A percentile compares a stretch with the other conserved stretches of the same genome.
Conservation (phyloP, 2,113 vertebrate species). For the Nycticryphes semicollaris region DNA sequence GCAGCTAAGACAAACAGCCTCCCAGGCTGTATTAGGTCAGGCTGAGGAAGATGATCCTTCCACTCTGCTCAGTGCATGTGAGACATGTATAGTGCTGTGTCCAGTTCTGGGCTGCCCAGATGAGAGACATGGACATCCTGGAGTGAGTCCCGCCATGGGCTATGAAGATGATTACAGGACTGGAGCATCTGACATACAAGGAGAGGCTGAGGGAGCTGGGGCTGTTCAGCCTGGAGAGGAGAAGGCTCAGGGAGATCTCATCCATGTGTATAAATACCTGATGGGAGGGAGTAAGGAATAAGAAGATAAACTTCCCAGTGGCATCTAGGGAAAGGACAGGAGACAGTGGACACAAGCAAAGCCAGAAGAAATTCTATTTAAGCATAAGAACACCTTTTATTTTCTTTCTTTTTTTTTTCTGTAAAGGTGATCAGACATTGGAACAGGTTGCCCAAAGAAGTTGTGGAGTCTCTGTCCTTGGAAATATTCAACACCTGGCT, state of each 20-base stretch:
- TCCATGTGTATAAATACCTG: background rate
- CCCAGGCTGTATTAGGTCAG: background rate
- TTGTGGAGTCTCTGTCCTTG: background rate
- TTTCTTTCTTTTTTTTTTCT: no score
- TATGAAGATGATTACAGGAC: background rate
- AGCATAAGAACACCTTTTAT: background rate
- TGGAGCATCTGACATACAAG: background rate
- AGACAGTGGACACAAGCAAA: background rate
- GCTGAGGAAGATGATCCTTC: background rate
- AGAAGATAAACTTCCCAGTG: background rate
- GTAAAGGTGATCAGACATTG: background rate
- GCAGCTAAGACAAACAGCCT: background rate
- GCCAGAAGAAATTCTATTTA: background rate
- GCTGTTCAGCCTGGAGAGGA: background rate
- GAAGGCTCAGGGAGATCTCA: background rate
- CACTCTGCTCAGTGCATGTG: background rate
- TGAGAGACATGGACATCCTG: background rate
- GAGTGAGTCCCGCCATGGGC: background rate
- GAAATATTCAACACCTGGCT: background rate
- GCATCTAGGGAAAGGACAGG: background rate
- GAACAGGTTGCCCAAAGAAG: background rate
- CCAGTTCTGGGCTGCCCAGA: background rate
- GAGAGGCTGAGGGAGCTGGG: background rate
- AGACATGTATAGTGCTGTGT: accelerated
- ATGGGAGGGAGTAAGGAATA: background rate